These are phyloP conservation scores for Elmis aenea DNA, from an alignment of 2,888 invertebrate species.

Conservation along the genomic window DNA sequence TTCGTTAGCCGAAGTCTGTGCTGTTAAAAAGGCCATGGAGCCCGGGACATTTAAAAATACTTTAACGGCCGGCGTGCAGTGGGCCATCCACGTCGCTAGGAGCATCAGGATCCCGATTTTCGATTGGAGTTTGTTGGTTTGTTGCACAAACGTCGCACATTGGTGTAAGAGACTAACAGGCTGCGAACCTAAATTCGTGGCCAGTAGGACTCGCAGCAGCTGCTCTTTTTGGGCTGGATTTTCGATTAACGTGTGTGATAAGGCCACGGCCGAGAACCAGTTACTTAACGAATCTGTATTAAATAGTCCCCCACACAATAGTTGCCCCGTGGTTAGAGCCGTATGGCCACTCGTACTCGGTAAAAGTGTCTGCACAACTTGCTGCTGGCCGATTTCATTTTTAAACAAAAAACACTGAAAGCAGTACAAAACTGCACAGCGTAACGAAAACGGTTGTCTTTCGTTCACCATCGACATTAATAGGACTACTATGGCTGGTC, in stretches of 20 bases:
- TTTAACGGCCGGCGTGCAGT: slow-evolving; percentile 78
- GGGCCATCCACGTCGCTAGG: slow-evolving; percentile 80
- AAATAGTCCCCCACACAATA: slow-evolving; percentile 89
- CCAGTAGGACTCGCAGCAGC: slow-evolving; percentile 82
- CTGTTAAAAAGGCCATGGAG: slow-evolving; percentile 79
- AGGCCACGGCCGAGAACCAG: slow-evolving; percentile 92
- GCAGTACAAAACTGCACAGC: slow-evolving; percentile 95
- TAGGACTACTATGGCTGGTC: slow-evolving; percentile 90
- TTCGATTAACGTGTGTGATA: slow-evolving; percentile 86
- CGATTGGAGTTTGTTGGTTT: slow-evolving; percentile 73
- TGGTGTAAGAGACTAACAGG: slow-evolving; percentile 89
- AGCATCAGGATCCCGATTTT: slow-evolving; percentile 89
- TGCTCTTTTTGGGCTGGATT: slow-evolving; percentile 85
- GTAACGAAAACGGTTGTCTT: slow-evolving; percentile 82
- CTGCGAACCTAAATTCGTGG: slow-evolving; percentile 75
- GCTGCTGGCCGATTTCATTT: slow-evolving; percentile 84
- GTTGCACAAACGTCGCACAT: slow-evolving; percentile 78
- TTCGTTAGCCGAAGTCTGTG: slow-evolving; percentile 75
- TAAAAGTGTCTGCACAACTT: slow-evolving; percentile 85
- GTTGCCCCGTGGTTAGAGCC: slow-evolving; percentile 74
- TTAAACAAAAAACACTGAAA: slow-evolving; percentile 94
- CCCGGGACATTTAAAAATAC: slow-evolving; percentile 67
- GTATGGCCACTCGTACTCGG: slow-evolving; percentile 78
- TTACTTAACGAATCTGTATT: slow-evolving; percentile 82
- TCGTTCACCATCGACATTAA: slow-evolving; percentile 99